phyloP scores from a whole-genome alignment of 1,140 invertebrate species.

The Colletes latitarsis region DNA sequence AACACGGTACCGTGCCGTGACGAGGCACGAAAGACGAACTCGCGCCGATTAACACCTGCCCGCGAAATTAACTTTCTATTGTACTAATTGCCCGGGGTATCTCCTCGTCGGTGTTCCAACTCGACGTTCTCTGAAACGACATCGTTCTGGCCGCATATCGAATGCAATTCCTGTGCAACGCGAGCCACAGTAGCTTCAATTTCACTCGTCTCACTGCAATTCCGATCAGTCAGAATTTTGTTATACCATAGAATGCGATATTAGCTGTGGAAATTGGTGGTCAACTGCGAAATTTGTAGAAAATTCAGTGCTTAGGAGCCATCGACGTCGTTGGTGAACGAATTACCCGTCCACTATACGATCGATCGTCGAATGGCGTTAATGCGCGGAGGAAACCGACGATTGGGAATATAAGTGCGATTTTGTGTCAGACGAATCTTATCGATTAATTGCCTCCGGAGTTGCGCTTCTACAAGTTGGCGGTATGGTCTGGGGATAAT shows the following conservation, averaged over 20 bases:
- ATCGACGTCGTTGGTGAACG: too few species aligned
- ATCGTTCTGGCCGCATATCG: too few species aligned
- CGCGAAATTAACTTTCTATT: slow-evolving; percentile 48
- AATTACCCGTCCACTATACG: too few species aligned
- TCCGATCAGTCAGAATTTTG: too few species aligned
- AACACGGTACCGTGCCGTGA: slow-evolving; percentile 53
- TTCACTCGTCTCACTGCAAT: not conserved
- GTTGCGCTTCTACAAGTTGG: not conserved
- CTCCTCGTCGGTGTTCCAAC: not conserved
- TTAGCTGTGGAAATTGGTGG: too few species aligned
- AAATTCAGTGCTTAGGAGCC: too few species aligned
- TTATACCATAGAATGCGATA: too few species aligned
- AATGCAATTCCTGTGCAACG: too few species aligned
- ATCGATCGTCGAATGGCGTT: too few species aligned
- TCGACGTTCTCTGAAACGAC: not conserved
- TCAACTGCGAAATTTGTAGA: too few species aligned
- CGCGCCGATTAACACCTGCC: slow-evolving; percentile 36
- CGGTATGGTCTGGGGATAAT: slow-evolving; percentile 1
- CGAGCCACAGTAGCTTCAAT: not conserved
- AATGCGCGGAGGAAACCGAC: not conserved
- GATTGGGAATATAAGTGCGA: not conserved
- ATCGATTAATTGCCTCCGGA: slow-evolving; percentile 26
- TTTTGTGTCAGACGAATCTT: slow-evolving; percentile 11
- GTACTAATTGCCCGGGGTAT: slow-evolving; percentile 36
- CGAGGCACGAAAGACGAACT: slow-evolving; percentile 42